phyloP scores from a whole-genome alignment of 2,888 invertebrate genomes.

The Tetropium fuscum region DNA sequence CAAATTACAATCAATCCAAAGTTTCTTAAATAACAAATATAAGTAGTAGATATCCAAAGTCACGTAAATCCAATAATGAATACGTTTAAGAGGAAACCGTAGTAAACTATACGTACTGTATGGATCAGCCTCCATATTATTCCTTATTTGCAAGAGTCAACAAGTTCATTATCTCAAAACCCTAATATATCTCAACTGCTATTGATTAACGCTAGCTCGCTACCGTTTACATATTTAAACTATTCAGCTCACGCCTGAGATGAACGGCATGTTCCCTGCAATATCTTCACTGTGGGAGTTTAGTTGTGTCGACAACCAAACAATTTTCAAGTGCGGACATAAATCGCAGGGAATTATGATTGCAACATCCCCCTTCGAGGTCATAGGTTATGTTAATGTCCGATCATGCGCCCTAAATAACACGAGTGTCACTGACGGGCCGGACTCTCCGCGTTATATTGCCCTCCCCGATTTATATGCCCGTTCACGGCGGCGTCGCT shows the following conservation, averaged over 20 bases:
- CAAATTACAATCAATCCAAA: no score
- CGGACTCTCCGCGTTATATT: conserved; percentile 34
- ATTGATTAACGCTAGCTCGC: not conserved
- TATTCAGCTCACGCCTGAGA: no score
- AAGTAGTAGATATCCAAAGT: no score
- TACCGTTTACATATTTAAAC: not conserved
- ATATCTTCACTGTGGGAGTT: conserved; percentile 39
- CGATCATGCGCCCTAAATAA: conserved; percentile 55
- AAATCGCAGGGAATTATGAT: conserved; percentile 54
- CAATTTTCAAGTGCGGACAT: conserved; percentile 47
- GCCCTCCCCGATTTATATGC: conserved; percentile 20
- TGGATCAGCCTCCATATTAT: no score
- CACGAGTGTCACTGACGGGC: conserved; percentile 47
- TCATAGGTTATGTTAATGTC: conserved; percentile 58
- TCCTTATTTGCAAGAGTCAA: no score
- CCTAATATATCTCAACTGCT: not conserved
- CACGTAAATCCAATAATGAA: no score
- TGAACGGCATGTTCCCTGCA: not conserved
- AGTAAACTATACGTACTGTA: no score
- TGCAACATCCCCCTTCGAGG: conserved; percentile 52
- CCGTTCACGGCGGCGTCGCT: conserved; percentile 16
- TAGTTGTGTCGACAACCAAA: conserved; percentile 37
- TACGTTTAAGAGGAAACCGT: no score
- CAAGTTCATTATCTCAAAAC: no score
- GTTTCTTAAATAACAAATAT: no score